These are phyloP conservation scores for Salvelinus fontinalis DNA, from an alignment of 2,113 vertebrate species.

Conservation along the genomic window DNA sequence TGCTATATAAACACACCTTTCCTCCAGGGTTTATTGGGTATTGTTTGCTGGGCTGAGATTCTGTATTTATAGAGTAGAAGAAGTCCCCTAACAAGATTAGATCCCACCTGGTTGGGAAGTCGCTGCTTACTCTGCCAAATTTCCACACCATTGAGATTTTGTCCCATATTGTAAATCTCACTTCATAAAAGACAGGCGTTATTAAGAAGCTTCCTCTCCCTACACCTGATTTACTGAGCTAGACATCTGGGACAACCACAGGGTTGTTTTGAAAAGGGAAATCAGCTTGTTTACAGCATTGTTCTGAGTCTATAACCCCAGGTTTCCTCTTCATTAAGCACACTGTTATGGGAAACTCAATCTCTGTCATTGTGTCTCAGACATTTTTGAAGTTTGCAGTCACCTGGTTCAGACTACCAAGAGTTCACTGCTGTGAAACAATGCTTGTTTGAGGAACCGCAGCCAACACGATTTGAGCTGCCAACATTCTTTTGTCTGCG, in stretches of 20 bases:
- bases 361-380: neutral
- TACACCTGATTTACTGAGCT: conserved; percentile 25
- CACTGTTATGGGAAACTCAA: conserved; percentile 9
- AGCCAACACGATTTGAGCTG: conserved; percentile 6
- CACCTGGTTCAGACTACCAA: neutral
- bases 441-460: neutral
- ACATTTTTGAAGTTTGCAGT: neutral
- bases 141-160: conserved; percentile 45
- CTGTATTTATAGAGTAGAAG: conserved; percentile 69
- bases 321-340: conserved; percentile 24
- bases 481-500: conserved; percentile 8
- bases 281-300: conserved; percentile 27
- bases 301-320: conserved; percentile 19
- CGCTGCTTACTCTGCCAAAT: conserved; percentile 60
- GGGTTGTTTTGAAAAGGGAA: conserved; percentile 25
- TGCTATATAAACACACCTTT: conserved; percentile 65
- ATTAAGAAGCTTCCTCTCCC: conserved; percentile 56
- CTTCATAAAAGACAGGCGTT: conserved; percentile 52
- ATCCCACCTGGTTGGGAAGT: conserved; percentile 73
- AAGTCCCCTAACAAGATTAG: conserved; percentile 71
- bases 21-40: conserved; percentile 72
- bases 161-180: conserved; percentile 60
- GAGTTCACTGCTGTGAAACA: conserved; percentile 12
- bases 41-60: conserved; percentile 67
- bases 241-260: conserved; percentile 30